Conservation (phyloP, 2,797 vertebrate genomes). For the Anguilla marmorata region DNA sequence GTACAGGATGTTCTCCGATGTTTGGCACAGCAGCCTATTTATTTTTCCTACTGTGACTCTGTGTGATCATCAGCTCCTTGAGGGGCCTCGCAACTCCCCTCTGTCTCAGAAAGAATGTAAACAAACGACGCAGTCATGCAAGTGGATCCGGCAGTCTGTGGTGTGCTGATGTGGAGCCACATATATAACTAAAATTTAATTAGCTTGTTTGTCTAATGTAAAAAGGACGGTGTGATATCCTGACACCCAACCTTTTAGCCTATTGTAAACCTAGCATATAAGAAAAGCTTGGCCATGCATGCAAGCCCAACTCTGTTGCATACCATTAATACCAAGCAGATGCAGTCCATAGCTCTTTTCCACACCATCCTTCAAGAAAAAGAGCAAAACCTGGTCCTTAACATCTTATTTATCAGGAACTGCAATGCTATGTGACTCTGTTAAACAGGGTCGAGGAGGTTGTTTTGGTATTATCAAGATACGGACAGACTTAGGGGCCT, state of each 20-base stretch:
- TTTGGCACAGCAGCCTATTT: constrained; percentile 57
- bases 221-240: neutral
- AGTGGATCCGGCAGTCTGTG: constrained; percentile 6
- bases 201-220: constrained; percentile 26
- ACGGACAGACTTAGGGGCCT: neutral
- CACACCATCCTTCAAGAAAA: neutral
- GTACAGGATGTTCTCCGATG: constrained; percentile 26
- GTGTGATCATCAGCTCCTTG: constrained; percentile 29
- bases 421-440: neutral
- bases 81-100: constrained; percentile 38
- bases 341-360: neutral
- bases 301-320: constrained; percentile 1
- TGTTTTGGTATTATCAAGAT: constrained; percentile 14
- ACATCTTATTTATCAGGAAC: neutral
- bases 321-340: constrained; percentile 29
- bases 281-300: neutral
- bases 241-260: neutral
- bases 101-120: constrained; percentile 64
- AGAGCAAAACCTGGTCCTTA: neutral
- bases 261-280: neutral
- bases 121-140: constrained; percentile 40
- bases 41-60: constrained; percentile 66
- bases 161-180: constrained; percentile 21
- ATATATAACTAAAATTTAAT: constrained; percentile 27
- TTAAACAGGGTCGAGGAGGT: neutral